Base-by-base conservation (phyloP, 1,140 invertebrate species). In the Diuraphis noxia region DNA sequence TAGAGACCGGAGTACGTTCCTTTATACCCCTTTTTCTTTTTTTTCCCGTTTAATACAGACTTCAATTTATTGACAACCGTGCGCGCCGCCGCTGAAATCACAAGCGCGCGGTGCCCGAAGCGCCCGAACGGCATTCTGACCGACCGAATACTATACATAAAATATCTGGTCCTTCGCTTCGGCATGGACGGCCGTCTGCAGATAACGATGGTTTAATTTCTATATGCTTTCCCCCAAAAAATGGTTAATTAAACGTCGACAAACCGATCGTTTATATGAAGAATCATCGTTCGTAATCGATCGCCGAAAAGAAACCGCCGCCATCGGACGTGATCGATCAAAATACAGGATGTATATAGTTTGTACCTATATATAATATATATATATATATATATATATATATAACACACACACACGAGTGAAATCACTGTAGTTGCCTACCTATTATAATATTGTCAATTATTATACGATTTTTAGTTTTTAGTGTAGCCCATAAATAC, bases 21-120 rank as follows among this genome's bases (percentile, higher is more conserved):
- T 72, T 25, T 82, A 82, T 82, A 8, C 36, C 36, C 9, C 23
- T 40, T 82, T 72, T 72, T n/a, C 30, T 72, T n/a, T 72, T 3
- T 82, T 82, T 82, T 38, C 13, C 38, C 23, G 6, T 43, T 84
- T 43, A 84, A 84, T 84, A n/a, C 82, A 43, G 25, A 43, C 82
- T 84, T 84, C 40, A 84, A 43, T 43, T 84, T 84, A 84, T 84
- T 41, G 82, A 43, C 82, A 84, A 84, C 79, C 79, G 38, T 38
- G n/a, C 38, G 79, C 23, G 21, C 36, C 36, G 23, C 36, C 36
- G 38, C 9, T 38, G 79, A 38, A 25, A 81, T 81, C 79, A 30
- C 79, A 81, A 81, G 23, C 79, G 38, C 9, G 79, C 79, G 23
- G 79, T 38, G 79, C 79, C 79, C 79, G 79, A 40, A 81, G 79